Base-by-base conservation (phyloP, 2,797 vertebrate species). In the Carduelis carduelis region DNA sequence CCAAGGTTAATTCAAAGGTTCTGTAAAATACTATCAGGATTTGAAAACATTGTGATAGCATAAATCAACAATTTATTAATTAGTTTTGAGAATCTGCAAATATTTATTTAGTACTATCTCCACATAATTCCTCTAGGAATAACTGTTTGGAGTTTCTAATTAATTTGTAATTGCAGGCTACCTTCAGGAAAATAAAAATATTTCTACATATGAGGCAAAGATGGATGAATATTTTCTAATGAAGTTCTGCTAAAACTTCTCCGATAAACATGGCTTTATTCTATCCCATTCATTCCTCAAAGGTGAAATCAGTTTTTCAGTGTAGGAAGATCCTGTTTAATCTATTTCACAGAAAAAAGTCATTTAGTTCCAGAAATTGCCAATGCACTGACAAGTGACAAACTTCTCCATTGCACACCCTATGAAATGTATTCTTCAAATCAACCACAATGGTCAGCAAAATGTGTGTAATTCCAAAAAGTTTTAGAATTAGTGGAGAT, bases 11-110 rank as follows among this genome's bases (percentile, higher is more conserved):
- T 71, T 60, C 63, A 65, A 84, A 84, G 14, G 47, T 81, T 91
- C 28, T 20, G 26, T 65, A 91, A 83, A 89, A 70, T 60, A 55
- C 41, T 59, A 32, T 34, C n/a, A 92, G 44, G 26, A 82, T 87
- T 77, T 69, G 8, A 87, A 70, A 37, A 81, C 55, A 17, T 4
- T 43, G 27, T 85, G 34, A n/a, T 24, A 90, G 24, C 4, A 7
- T 56, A 83, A 75, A 81, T 30, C 63, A 90, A 43, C 14, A 85
- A 59, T 80, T 89, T 86, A 85, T 89, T 80, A 92, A 92, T 85
- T 91, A 91, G 14, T 81, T 64, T 76, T 79, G 30, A 63, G 63
- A 79, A 80, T 61, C 27, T 85, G 28, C 9, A 92, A 89, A 83
- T 75, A 87, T 92, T 87, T 87, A 46, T 76, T 84, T 74, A 81